Base-by-base conservation (phyloP, 2,888 invertebrate genomes). In the Rhaphigaster nebulosa region DNA sequence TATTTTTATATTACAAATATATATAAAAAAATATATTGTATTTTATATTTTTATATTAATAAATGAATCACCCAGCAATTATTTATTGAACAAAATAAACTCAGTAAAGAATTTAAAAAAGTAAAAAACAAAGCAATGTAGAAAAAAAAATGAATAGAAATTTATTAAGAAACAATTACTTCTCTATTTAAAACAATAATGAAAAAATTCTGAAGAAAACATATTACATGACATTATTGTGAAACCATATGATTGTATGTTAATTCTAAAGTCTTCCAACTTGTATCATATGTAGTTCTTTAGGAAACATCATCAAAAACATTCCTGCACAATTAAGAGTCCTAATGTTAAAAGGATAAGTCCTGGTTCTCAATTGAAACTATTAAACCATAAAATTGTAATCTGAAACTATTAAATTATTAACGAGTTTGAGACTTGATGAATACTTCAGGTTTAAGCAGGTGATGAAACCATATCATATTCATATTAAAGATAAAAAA, bases 331-430 rank as follows among this genome's bases (percentile, higher is more conserved):
- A 65, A 65, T 29, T 34, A 38, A 34, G 20, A 20, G 38, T 34
- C 4, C 8, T 76, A 76, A 76, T 23, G 38, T 76, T 38, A 8
- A 38, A 38, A 76, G 70, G 38, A 76, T 38, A 76, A 76, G 20
- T 76, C 38, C 20, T 23, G 38, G 38, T 15, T 76, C 34, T 23
- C 23, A 38, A 76, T 38, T 65, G 15, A 65, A 65, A 65, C 10
- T 38, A 38, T 38, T 23, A 76, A 89, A 56, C 80, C 23, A 45
- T 84, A 87, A 87, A 60, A 90, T 89, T 70, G 26, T 56, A 54
- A 54, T 50, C 56, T 88, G 26, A 87, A 87, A 52, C 18, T 50
- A 87, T 87, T 50, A 52, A 38, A 52, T 87, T 65, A 65, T 65
- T 65, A 18, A 29, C 1, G 29, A 29, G 13, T 65, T 23, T 76